These are phyloP conservation scores for Conopomorpha cramerella DNA, from an alignment of 1,140 invertebrate species.

Conservation along the genomic window DNA sequence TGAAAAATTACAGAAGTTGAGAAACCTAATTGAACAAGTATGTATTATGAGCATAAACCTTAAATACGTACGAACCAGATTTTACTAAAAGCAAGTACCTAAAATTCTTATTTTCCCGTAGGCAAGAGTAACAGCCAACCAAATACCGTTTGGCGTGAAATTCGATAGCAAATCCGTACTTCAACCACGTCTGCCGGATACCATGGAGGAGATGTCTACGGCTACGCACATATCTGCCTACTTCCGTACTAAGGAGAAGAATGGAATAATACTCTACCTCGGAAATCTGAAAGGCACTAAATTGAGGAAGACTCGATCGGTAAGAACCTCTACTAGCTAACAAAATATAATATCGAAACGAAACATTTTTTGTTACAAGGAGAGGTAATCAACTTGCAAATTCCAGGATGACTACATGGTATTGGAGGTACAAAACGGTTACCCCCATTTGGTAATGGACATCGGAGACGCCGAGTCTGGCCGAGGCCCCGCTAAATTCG, in stretches of 20 bases:
- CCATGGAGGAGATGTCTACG: slow-evolving; percentile 79
- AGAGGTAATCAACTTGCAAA: too few species aligned
- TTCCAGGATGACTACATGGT: slow-evolving; percentile 89
- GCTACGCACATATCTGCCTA: slow-evolving; percentile 86
- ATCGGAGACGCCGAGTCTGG: slow-evolving; percentile 71
- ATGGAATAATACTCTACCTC: slow-evolving; percentile 87
- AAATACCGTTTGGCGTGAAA: slow-evolving; percentile 69
- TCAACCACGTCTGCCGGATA: slow-evolving; percentile 83
- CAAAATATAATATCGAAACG: too few species aligned
- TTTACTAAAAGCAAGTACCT: not conserved
- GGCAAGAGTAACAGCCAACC: slow-evolving; percentile 38
- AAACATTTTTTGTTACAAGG: too few species aligned
- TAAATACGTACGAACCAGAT: too few species aligned
- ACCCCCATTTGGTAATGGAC: slow-evolving; percentile 84
- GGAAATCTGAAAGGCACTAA: slow-evolving; percentile 83
- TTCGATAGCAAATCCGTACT: slow-evolving; percentile 84
- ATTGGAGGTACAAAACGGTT: slow-evolving; percentile 86
- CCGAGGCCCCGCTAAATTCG: slow-evolving; percentile 67
- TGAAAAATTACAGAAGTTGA: slow-evolving; percentile 74
- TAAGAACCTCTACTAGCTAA: slow-evolving; percentile 50
- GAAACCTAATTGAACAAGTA: slow-evolving; percentile 77
- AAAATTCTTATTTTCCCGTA: slow-evolving; percentile 7
- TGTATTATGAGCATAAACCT: too few species aligned
- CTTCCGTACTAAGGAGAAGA: slow-evolving; percentile 78
- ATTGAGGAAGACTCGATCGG: slow-evolving; percentile 66